Percentiles rank a stretch among this genome's conserved stretches.
Conservation (phyloP, 2,888 invertebrate species). For the Caenorhabditis sp. region DNA sequence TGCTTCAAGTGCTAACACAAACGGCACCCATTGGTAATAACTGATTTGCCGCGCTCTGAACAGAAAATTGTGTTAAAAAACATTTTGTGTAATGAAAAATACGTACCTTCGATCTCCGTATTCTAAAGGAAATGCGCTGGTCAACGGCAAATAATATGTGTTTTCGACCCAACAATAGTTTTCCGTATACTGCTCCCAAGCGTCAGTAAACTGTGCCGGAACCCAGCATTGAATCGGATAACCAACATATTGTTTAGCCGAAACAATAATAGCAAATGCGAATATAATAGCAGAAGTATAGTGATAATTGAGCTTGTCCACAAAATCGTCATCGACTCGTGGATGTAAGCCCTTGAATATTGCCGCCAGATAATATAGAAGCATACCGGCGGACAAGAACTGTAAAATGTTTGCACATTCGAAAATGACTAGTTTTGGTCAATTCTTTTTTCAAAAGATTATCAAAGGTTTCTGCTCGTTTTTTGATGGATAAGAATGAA, state of each 20-base stretch:
- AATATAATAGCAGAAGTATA: constrained; percentile 71
- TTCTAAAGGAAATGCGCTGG: constrained; percentile 71
- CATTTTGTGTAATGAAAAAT: not conserved
- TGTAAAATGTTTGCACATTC: constrained; percentile 37
- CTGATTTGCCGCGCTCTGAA: constrained; percentile 70
- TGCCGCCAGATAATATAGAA: constrained; percentile 71
- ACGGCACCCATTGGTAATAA: constrained; percentile 72
- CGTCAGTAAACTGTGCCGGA: constrained; percentile 74
- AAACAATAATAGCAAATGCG: constrained; percentile 72
- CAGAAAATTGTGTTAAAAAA: no score
- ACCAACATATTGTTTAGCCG: constrained; percentile 71
- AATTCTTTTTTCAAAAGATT: constrained; percentile 7
- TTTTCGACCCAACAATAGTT: constrained; percentile 75
- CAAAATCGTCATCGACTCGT: constrained; percentile 71
- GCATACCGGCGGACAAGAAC: constrained; percentile 70
- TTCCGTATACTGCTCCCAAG: constrained; percentile 74
- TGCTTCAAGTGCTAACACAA: constrained; percentile 74
- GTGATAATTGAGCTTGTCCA: constrained; percentile 70
- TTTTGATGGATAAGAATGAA: no score
- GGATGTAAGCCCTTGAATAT: constrained; percentile 72
- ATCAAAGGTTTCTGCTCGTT: constrained; percentile 2
- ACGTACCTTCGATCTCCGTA: constrained; percentile 71
- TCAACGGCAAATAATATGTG: constrained; percentile 74
- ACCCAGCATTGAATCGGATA: constrained; percentile 73
- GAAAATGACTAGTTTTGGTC: not conserved